Conservation (phyloP, 2,113 vertebrate species). For the Sinocyclocheilus anophthalmus region DNA sequence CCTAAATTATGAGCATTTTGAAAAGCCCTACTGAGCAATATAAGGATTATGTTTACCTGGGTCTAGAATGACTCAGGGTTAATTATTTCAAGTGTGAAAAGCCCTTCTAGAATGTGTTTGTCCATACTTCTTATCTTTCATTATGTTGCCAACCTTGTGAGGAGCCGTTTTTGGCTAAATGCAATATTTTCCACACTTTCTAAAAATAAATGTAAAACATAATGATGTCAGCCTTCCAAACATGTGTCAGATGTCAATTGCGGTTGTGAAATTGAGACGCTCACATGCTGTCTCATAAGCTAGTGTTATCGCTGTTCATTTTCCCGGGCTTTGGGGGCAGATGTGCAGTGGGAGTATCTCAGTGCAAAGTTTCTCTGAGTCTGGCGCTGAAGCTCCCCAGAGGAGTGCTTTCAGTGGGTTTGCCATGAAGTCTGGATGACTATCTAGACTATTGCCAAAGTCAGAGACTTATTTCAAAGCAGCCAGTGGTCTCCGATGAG, state of each 20-base stretch:
- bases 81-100: too few relatives aligned
- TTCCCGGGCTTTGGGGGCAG: not conserved
- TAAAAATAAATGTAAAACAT: slow-evolving; percentile 5
- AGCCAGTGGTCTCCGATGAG: slow-evolving; percentile 26
- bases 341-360: slow-evolving; percentile 40
- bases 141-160: not conserved
- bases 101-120: too few relatives aligned
- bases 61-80: too few relatives aligned
- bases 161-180: not conserved
- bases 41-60: too few relatives aligned
- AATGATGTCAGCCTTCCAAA: slow-evolving; percentile 1
- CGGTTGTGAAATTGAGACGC: not conserved
- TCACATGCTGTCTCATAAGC: slow-evolving; percentile 2
- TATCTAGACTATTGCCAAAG: slow-evolving; percentile 50
- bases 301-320: slow-evolving; percentile 26
- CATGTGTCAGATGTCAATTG: slow-evolving; percentile 9
- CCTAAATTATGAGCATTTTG: too few relatives aligned
- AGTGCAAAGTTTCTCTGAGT: not conserved
- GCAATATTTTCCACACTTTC: not conserved
- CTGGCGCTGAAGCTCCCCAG: slow-evolving; percentile 37
- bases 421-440: slow-evolving; percentile 49
- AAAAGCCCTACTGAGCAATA: too few relatives aligned
- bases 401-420: slow-evolving; percentile 33
- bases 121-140: too few relatives aligned
- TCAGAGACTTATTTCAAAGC: slow-evolving; percentile 50